A percentile compares a stretch with the other conserved stretches of the same genome.
phyloP scores from a whole-genome alignment of 1,140 invertebrate species.

The Scaptomyza pallida region DNA sequence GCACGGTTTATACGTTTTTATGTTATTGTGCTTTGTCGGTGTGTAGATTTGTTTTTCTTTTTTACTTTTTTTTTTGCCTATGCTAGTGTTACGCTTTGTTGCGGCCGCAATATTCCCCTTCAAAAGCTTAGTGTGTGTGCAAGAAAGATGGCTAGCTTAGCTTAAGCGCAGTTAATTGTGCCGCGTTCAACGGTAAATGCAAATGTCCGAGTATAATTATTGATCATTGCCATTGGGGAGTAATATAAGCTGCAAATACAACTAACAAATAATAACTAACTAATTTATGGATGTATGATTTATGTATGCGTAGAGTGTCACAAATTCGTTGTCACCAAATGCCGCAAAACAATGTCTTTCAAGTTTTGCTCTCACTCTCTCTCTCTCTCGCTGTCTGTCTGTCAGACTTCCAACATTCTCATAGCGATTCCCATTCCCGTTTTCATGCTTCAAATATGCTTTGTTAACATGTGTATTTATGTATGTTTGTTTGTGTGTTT shows the following conservation, averaged over 20 bases:
- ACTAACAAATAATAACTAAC: not conserved
- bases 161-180: not conserved
- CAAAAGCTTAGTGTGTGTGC: not conserved
- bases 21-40: conserved; percentile 30
- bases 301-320: not conserved
- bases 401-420: conserved; percentile 7
- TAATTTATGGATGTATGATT: no score
- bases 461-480: conserved; percentile 52
- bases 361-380: not conserved
- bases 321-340: conserved; percentile 13
- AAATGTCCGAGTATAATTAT: no score
- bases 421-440: conserved; percentile 29
- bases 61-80: conserved; percentile 22
- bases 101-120: conserved; percentile 40
- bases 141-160: not conserved
- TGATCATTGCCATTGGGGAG: no score
- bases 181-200: not conserved
- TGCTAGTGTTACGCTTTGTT: conserved; percentile 58
- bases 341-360: not conserved
- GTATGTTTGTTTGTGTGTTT: conserved; percentile 40
- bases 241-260: no score
- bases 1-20: conserved; percentile 14
- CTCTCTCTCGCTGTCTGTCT: no score
- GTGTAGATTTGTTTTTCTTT: conserved; percentile 32
- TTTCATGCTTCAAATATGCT: conserved; percentile 66